Evolutionary conservation across 2,888 invertebrate genomes (phyloP).

Genomic region (Synergus umbraculus): DNA sequence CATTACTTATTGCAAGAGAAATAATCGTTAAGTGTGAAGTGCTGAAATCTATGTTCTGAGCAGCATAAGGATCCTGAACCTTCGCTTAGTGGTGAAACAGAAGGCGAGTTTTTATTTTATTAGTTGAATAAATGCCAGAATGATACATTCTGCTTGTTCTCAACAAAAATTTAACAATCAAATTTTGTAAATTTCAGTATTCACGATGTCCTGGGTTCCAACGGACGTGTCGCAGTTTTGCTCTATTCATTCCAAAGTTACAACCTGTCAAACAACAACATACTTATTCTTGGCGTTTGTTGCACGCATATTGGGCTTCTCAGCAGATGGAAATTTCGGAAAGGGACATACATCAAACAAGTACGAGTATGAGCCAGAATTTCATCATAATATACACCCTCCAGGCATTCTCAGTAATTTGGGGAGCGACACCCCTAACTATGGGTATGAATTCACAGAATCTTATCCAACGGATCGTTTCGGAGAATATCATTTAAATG

Average conservation of each 20-base stretch:
- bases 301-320: slow-evolving; percentile 80
- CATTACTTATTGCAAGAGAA: neutral
- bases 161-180: too few species aligned
- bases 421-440: neutral
- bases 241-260: slow-evolving; percentile 78
- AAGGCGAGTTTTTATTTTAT: neutral
- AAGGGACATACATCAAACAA: neutral
- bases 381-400: neutral
- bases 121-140: neutral
- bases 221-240: slow-evolving; percentile 81
- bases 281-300: slow-evolving; percentile 81
- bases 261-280: slow-evolving; percentile 81
- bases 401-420: neutral
- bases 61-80: neutral
- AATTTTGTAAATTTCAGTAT: neutral
- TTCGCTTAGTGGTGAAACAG: neutral
- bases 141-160: too few species aligned
- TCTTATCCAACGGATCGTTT: neutral
- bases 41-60: neutral
- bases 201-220: slow-evolving; percentile 79
- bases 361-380: neutral
- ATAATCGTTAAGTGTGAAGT: neutral
- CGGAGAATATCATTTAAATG: neutral
- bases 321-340: slow-evolving; percentile 72
- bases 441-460: slow-evolving; percentile 24